Conservation (phyloP, 1,140 invertebrate genomes). For the Papilio polytes region DNA sequence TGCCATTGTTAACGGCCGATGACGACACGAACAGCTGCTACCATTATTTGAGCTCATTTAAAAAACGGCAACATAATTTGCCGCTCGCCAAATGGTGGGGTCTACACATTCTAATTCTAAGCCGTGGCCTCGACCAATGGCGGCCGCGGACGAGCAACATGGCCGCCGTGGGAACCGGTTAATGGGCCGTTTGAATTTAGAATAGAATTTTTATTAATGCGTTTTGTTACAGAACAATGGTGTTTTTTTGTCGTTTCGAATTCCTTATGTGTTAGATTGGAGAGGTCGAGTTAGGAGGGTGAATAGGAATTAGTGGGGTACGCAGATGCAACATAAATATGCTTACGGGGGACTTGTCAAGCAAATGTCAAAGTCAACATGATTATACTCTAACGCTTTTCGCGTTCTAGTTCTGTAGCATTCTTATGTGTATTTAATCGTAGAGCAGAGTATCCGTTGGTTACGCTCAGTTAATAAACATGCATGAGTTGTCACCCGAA, state of each 20-base stretch:
- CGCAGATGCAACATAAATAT: conserved; percentile 15
- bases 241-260: conserved; percentile 63
- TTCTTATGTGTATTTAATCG: too few species aligned
- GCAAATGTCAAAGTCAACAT: conserved; percentile 3
- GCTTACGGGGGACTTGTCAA: not conserved
- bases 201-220: conserved; percentile 82
- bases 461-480: not conserved
- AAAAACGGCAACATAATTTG: conserved; percentile 80
- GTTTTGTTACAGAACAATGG: conserved; percentile 72
- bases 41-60: conserved; percentile 73
- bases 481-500: not conserved
- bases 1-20: conserved; percentile 57
- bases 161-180: conserved; percentile 59
- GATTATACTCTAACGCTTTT: not conserved
- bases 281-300: conserved; percentile 2
- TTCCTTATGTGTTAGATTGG: conserved; percentile 51
- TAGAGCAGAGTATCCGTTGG: not conserved
- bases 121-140: too few species aligned
- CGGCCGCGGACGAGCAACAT: too few species aligned
- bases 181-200: conserved; percentile 82
- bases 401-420: too few species aligned
- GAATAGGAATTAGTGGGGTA: conserved; percentile 25
- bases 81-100: conserved; percentile 81
- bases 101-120: conserved; percentile 51
- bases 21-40: conserved; percentile 65